Evolutionary conservation across 92 coral and sea anemone species (phyloP).

Genomic region (Nematostella vectensis): DNA sequence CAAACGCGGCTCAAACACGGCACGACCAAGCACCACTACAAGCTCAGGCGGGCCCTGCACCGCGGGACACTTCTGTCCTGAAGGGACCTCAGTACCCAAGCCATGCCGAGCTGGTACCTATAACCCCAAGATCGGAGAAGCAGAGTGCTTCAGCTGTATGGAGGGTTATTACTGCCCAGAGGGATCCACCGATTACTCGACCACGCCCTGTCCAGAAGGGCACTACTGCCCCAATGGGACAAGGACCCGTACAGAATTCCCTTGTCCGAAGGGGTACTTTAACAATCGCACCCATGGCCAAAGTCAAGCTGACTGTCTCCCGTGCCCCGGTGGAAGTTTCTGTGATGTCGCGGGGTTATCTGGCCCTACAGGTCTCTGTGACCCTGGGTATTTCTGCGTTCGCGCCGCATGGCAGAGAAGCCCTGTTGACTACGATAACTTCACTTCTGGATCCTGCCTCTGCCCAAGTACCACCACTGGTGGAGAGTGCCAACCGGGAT

Average conservation of each 20-base stretch:
- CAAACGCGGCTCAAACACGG: conserved; percentile 77
- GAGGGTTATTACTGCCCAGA: conserved; percentile 86
- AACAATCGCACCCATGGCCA: conserved; percentile 68
- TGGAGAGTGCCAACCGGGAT: conserved; percentile 94
- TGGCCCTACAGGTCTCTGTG: conserved; percentile 74
- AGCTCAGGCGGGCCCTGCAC: conserved; percentile 90
- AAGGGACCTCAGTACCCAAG: conserved; percentile 77
- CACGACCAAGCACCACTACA: conserved; percentile 63
- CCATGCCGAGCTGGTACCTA: conserved; percentile 83
- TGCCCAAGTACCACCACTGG: conserved; percentile 93
- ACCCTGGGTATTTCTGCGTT: conserved; percentile 87
- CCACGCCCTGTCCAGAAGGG: conserved; percentile 79
- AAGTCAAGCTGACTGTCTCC: conserved; percentile 57
- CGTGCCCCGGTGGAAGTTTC: conserved; percentile 87
- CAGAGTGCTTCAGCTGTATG: conserved; percentile 78
- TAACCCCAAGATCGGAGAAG: conserved; percentile 89
- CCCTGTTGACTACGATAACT: conserved; percentile 87
- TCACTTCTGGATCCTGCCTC: conserved; percentile 89
- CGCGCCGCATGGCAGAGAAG: conserved; percentile 74
- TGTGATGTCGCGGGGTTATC: conserved; percentile 71
- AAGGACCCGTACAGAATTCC: conserved; percentile 44
- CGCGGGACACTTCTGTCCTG: conserved; percentile 78
- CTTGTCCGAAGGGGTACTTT: conserved; percentile 84
- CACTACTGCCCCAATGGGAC: conserved; percentile 96
- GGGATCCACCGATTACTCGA: conserved; percentile 52